Evolutionary conservation across 2,888 invertebrate species (phyloP), one percentile per base, ranked within the genome.

Genomic region (Sclerodermus sp.): DNA sequence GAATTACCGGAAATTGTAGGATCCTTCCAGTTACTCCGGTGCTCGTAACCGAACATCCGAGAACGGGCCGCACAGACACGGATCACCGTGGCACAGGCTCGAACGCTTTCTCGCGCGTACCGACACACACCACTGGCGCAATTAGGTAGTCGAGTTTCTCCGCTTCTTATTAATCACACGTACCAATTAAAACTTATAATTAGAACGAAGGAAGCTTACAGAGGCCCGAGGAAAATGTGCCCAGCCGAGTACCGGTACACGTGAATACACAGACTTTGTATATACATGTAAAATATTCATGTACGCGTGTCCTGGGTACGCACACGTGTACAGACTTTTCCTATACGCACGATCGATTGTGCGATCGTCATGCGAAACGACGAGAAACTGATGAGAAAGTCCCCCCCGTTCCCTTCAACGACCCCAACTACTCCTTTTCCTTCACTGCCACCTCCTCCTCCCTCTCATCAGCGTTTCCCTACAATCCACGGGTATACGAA

Each of bases 111-210:
- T 6, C 44, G 18, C 3, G 13, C 42, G 13, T 42, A 14, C 8
- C 17, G n/a, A 31, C 31, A 42, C 42, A 14, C 42, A 16, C n/a
- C 37, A 12, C 34, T 34, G 12, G 34, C 34, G 51, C 46, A 49
- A 45, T 52, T 43, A 44, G 39, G 42, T 44, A 47, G 29, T 32
- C 42, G 29, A 46, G 44, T 53, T 49, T 46, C 36, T 30, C 14
- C 45, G 49, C 30, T 56, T 56, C 49, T 53, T 53, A 49, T 49
- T 55, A 55, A 56, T 56, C 49, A 49, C 55, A 49, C 49, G 49
- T 56, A 56, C 47, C 48, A 56, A 57, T 57, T 57, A 56, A 51
- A 56, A 57, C 32, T 56, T 57, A 56, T 56, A 56, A 57, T 57
- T 55, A 55, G 52, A 53, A 52, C 45, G 49, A 51, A 56, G 48